Percentiles rank a stretch among this genome's conserved stretches.
Conservation (phyloP, 2,888 invertebrate genomes). For the Lochmaea capreae region DNA sequence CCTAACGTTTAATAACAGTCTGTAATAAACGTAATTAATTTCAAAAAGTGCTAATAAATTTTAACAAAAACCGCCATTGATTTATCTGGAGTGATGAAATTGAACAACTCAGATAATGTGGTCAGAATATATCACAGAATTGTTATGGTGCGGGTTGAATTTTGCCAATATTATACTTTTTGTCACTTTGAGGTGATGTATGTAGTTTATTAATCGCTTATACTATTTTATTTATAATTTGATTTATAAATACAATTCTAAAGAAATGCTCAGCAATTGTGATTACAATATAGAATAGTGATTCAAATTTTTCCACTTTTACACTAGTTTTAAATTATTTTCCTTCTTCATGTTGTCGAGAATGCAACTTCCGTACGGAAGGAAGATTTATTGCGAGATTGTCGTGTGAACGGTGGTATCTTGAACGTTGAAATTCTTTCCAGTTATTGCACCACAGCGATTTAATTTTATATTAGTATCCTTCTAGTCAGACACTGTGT, state of each 20-base stretch:
- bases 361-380: neutral
- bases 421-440: neutral
- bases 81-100: neutral
- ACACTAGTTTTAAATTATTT: too few relatives aligned
- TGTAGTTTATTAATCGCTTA: too few relatives aligned
- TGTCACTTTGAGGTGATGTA: too few relatives aligned
- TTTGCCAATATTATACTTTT: too few relatives aligned
- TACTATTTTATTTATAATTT: too few relatives aligned
- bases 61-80: neutral
- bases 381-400: neutral
- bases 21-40: constrained; percentile 25
- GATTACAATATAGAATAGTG: too few relatives aligned
- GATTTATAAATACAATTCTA: too few relatives aligned
- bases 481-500: neutral
- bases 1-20: constrained; percentile 8
- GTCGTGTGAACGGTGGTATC: neutral
- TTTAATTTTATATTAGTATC: neutral
- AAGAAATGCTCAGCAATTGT: too few relatives aligned
- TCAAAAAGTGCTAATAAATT: constrained; percentile 16
- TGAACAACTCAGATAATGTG: neutral
- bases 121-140: too few relatives aligned
- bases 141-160: too few relatives aligned
- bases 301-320: too few relatives aligned
- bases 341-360: neutral
- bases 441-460: neutral